These are phyloP conservation scores for Cyanoderma ruficeps DNA, from an alignment of 2,113 vertebrate genomes.

Conservation along the genomic window DNA sequence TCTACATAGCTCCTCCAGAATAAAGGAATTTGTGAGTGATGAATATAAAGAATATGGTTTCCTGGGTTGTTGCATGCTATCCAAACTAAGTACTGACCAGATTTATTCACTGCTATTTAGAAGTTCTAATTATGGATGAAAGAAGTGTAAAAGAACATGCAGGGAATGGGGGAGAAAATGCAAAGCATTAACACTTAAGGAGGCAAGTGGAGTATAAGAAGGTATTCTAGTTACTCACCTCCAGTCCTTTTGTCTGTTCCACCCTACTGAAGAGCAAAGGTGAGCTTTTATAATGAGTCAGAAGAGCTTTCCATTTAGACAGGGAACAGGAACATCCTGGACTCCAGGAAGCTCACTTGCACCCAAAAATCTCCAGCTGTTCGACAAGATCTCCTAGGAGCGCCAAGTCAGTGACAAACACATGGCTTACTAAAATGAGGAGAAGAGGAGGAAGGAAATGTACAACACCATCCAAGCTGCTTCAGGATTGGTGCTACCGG, in stretches of 20 bases:
- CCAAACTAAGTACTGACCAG: not conserved
- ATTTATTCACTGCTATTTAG: not conserved
- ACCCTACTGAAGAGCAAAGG: not conserved
- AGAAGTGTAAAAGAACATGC: not conserved
- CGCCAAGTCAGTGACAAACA: not conserved
- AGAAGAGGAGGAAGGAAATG: not conserved
- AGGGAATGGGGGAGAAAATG: not conserved
- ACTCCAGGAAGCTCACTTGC: not conserved
- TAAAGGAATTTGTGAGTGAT: not conserved
- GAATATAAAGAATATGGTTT: not conserved
- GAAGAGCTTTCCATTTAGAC: not conserved
- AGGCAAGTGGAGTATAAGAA: not conserved
- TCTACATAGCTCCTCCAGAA: not conserved
- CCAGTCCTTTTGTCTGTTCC: not conserved
- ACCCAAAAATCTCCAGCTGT: not conserved
- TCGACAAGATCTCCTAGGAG: not conserved
- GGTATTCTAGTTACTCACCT: not conserved
- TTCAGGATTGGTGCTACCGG: not conserved
- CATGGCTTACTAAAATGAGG: fast-evolving
- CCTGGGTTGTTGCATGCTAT: not conserved
- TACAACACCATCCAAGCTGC: not conserved
- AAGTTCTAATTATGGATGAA: not conserved
- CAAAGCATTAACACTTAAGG: not conserved
- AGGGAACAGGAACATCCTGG: not conserved
- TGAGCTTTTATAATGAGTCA: fast-evolving